phyloP scores from a whole-genome alignment of 2,797 vertebrate genomes.

The Geotria australis region DNA sequence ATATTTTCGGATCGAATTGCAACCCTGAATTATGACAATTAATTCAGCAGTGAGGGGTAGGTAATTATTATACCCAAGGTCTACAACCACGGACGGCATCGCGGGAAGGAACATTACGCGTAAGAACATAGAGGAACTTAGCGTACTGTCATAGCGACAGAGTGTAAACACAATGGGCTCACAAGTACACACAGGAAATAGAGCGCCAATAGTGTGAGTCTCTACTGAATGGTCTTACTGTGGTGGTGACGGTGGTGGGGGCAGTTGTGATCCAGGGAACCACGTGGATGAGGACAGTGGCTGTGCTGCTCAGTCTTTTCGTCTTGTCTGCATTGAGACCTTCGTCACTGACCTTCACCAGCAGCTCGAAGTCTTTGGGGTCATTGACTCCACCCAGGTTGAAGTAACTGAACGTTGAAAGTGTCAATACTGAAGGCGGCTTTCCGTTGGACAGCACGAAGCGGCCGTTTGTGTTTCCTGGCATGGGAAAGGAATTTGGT shows the following conservation, averaged over 20 bases:
- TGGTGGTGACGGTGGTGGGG: constrained; percentile 4
- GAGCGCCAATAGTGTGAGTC: too few species aligned
- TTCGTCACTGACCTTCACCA: constrained; percentile 8
- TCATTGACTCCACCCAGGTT: constrained; percentile 3
- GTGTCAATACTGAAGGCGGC: constrained; percentile 2
- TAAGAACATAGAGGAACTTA: too few species aligned
- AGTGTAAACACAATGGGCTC: too few species aligned
- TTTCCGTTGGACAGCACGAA: constrained; percentile 5
- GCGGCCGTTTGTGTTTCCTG: constrained; percentile 9
- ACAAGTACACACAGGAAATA: too few species aligned
- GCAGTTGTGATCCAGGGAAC: constrained; percentile 8
- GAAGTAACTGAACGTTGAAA: neutral
- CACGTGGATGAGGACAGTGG: constrained; percentile 8
- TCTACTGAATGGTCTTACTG: too few species aligned
- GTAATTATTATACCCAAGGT: too few species aligned
- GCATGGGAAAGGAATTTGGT: constrained; percentile 1
- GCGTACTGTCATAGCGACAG: too few species aligned
- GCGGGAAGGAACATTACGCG: too few species aligned
- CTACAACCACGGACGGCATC: too few species aligned
- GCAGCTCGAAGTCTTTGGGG: constrained; percentile 6
- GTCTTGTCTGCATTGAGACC: neutral
- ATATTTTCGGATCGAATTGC: too few species aligned
- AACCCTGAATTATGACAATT: too few species aligned
- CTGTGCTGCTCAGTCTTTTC: constrained; percentile 8
- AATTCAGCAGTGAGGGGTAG: too few species aligned